These are phyloP conservation scores for Gopherus evgoodei DNA, from an alignment of 2,113 vertebrate species.

Conservation along the genomic window DNA sequence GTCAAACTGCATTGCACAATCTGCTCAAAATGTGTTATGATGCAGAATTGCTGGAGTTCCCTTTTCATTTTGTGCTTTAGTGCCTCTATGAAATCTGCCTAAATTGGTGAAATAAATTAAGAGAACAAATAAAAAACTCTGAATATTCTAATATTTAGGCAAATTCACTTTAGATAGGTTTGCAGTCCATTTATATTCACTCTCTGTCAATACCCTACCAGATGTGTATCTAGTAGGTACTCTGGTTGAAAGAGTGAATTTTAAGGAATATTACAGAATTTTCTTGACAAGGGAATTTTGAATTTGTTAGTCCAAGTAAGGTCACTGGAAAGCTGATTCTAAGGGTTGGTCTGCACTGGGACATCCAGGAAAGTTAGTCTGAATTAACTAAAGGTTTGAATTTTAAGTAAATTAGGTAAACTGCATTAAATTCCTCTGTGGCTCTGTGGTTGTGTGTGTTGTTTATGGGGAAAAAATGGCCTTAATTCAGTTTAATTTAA, in stretches of 20 bases:
- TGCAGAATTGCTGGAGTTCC: slow-evolving; percentile 68
- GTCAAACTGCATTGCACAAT: slow-evolving; percentile 75
- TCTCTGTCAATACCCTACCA: slow-evolving; percentile 4
- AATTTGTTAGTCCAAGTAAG: neutral
- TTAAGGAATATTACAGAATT: rapidly evolving
- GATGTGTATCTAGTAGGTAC: neutral
- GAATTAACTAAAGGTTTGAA: neutral
- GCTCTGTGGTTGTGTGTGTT: no score
- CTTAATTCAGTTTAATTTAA: no score
- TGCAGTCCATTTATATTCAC: neutral
- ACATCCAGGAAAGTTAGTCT: neutral
- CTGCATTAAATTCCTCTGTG: neutral
- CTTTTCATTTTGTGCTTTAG: slow-evolving; percentile 47
- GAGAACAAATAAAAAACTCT: neutral
- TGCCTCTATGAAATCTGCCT: slow-evolving; percentile 58
- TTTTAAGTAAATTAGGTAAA: neutral
- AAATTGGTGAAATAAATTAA: slow-evolving; percentile 56
- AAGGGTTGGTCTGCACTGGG: neutral
- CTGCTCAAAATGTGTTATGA: slow-evolving; percentile 73
- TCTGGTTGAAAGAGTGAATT: neutral
- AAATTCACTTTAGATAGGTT: slow-evolving; percentile 1
- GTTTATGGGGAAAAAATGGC: no score
- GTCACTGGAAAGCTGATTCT: slow-evolving; percentile 19
- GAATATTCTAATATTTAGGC: neutral
- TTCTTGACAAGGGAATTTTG: slow-evolving; percentile 27